phyloP scores from a whole-genome alignment of 2,113 vertebrate species.

The Datnioides undecimradiatus region DNA sequence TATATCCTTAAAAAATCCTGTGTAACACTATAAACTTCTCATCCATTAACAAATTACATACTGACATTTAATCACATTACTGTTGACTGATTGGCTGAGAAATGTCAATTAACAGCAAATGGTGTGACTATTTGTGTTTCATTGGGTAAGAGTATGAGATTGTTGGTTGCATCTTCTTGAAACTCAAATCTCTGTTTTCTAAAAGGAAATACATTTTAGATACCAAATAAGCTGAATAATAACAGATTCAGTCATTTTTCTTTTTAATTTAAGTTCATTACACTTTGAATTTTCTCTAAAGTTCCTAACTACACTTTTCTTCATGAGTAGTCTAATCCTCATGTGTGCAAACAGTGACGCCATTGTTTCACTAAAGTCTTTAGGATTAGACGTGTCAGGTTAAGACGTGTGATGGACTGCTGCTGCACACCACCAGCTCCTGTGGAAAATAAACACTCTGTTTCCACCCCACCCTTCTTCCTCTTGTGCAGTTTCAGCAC shows the following conservation, averaged over 20 bases:
- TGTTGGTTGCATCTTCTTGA: neutral
- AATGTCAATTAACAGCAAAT: neutral
- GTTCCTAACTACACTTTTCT: neutral
- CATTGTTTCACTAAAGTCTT: neutral
- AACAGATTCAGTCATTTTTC: too few species aligned
- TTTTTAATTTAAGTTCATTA: neutral
- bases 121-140: neutral
- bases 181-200: neutral
- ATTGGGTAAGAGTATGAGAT: neutral
- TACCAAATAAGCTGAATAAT: too few species aligned
- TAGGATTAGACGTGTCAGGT: constrained; percentile 7
- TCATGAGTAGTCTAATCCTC: neutral
- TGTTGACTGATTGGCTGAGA: neutral
- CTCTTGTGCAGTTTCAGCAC: constrained; percentile 87
- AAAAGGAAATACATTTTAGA: neutral
- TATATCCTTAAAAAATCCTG: too few species aligned
- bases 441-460: constrained; percentile 69
- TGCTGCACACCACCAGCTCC: constrained; percentile 6
- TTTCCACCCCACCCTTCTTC: constrained; percentile 52
- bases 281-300: neutral
- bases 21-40: neutral
- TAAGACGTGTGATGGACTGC: constrained; percentile 29
- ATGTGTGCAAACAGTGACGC: neutral
- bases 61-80: neutral
- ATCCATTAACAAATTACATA: neutral